Evolutionary conservation across 2,113 vertebrate species (phyloP).

Genomic region (Larimichthys polyactis): DNA sequence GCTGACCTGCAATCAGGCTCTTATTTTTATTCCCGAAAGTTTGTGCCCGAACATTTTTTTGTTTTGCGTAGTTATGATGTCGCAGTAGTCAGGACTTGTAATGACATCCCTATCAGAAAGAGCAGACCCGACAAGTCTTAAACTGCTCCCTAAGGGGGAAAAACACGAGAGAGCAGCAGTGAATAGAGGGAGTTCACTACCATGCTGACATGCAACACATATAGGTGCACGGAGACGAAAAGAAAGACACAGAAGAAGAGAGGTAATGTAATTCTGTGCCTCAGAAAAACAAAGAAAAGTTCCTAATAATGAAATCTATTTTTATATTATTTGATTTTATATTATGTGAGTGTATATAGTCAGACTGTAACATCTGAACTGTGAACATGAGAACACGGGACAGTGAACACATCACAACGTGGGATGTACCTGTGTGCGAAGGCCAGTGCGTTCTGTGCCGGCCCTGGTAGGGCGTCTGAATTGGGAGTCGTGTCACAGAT

Average conservation of each 20-base stretch:
- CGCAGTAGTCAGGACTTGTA: slow-evolving; percentile 67
- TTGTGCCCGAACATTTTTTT: slow-evolving; percentile 37
- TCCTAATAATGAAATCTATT: neutral
- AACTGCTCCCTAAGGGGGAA: slow-evolving; percentile 82
- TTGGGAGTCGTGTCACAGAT: slow-evolving; percentile 91
- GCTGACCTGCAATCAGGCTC: slow-evolving; percentile 37
- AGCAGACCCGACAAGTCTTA: slow-evolving; percentile 85
- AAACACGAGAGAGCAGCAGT: slow-evolving; percentile 75
- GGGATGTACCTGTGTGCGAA: slow-evolving; percentile 94
- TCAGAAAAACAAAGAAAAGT: slow-evolving; percentile 22
- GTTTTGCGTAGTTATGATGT: slow-evolving; percentile 57
- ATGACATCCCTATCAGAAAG: slow-evolving; percentile 81
- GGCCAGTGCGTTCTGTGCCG: slow-evolving; percentile 94
- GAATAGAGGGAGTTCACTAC: slow-evolving; percentile 60
- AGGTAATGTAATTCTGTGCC: neutral
- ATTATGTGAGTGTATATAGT: neutral
- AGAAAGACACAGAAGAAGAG: slow-evolving; percentile 15
- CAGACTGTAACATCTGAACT: neutral
- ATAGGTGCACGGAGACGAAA: slow-evolving; percentile 26
- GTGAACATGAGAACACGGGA: slow-evolving; percentile 9
- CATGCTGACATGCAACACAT: slow-evolving; percentile 52
- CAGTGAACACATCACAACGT: slow-evolving; percentile 25
- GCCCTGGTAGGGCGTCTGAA: slow-evolving; percentile 91
- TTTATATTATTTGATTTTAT: slow-evolving; percentile 73
- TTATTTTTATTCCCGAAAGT: slow-evolving; percentile 25